Evolutionary conservation across 2,113 vertebrate genomes (phyloP).

Genomic region (Rattus rattus): DNA sequence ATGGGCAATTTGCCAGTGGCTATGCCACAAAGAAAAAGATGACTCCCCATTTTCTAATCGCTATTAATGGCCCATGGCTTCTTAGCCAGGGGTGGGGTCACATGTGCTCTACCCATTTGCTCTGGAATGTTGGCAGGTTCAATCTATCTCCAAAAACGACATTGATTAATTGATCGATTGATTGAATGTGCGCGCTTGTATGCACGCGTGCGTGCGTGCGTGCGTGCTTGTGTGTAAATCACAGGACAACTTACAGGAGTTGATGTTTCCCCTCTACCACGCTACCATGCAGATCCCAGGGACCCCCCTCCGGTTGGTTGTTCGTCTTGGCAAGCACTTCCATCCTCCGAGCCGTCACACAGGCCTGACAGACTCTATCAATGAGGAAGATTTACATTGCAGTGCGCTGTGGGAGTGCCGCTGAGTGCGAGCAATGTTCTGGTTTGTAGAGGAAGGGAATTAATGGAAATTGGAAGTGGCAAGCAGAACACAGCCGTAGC

Average conservation of each 20-base stretch:
- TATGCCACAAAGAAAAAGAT: neutral
- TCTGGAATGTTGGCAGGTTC: neutral
- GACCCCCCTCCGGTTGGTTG: neutral
- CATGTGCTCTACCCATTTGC: neutral
- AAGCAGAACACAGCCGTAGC: neutral
- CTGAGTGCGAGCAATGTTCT: neutral
- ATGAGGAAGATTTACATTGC: neutral
- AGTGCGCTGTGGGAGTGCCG: neutral
- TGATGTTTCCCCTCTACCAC: neutral
- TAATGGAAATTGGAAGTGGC: neutral
- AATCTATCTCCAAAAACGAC: neutral
- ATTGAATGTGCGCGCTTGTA: neutral
- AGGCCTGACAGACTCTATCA: neutral
- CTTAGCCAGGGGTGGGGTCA: neutral
- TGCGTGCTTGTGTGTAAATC: neutral
- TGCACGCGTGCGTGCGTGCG: neutral
- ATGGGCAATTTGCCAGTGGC: neutral
- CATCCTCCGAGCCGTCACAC: neutral
- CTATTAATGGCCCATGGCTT: neutral
- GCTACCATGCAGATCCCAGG: neutral
- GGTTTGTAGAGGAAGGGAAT: neutral
- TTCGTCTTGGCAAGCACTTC: neutral
- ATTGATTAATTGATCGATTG: neutral
- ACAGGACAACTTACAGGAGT: neutral
- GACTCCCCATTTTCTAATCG: neutral